Evolutionary conservation across 2,888 invertebrate species (phyloP).

Genomic region (Plagodis dolabraria): DNA sequence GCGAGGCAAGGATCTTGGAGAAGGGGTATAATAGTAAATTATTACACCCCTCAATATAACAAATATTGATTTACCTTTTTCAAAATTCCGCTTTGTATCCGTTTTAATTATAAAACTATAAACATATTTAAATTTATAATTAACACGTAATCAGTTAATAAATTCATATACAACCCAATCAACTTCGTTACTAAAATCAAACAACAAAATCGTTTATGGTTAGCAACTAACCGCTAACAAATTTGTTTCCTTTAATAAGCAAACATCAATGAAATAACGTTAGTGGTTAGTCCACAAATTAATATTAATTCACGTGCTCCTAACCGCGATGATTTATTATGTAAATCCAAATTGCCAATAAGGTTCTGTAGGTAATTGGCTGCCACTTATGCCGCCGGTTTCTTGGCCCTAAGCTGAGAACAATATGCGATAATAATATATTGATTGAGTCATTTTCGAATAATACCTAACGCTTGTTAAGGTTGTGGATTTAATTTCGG

Average conservation of each 20-base stretch:
- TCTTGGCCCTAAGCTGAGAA: slow-evolving; percentile 5
- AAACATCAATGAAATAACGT: slow-evolving; percentile 19
- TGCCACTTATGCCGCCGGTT: slow-evolving; percentile 13
- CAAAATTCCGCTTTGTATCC: no score
- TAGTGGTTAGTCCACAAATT: slow-evolving; percentile 17
- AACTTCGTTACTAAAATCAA: background rate
- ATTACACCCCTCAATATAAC: no score
- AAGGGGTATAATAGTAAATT: no score
- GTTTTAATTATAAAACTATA: no score
- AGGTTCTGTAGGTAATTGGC: slow-evolving; percentile 16
- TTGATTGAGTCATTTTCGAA: slow-evolving; percentile 12
- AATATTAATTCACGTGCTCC: slow-evolving; percentile 21
- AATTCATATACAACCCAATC: background rate
- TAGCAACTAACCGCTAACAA: slow-evolving; percentile 10
- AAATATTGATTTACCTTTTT: no score
- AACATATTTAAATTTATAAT: no score
- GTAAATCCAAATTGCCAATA: slow-evolving; percentile 29
- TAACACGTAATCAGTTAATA: no score
- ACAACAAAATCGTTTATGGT: slow-evolving; percentile 4
- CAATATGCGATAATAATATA: background rate
- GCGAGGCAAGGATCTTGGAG: no score
- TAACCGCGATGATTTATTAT: slow-evolving; percentile 22
- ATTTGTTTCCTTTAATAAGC: slow-evolving; percentile 11
- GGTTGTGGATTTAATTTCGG: no score
- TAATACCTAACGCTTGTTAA: no score